Percentiles rank a stretch among this genome's conserved stretches.
Conservation (phyloP, 2,113 vertebrate genomes). For the Mesoclemmys tuberculata region DNA sequence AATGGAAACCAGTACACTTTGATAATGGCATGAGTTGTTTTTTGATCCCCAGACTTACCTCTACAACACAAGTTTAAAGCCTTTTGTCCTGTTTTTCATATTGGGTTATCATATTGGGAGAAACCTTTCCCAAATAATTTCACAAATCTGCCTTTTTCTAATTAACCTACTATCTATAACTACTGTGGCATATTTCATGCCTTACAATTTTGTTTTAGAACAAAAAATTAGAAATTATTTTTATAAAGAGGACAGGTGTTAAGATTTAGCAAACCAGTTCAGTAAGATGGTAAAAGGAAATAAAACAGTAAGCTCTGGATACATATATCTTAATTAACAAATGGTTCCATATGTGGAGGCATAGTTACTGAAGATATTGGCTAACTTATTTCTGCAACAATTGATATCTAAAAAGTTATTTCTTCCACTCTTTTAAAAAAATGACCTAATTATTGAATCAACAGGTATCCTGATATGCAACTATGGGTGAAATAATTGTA, state of each 20-base stretch:
- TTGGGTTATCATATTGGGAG: background rate
- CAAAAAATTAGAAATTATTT: background rate
- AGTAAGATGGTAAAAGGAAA: background rate
- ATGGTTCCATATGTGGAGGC: background rate
- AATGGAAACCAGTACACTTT: background rate
- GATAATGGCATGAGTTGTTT: background rate
- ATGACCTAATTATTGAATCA: background rate
- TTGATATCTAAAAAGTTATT: background rate
- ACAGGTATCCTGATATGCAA: background rate
- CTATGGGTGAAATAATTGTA: background rate
- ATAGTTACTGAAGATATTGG: background rate
- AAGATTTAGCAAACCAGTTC: background rate
- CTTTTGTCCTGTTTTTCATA: background rate
- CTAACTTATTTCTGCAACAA: background rate
- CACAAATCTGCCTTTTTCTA: background rate
- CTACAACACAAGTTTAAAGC: background rate
- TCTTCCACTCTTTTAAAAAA: background rate
- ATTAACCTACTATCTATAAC: background rate
- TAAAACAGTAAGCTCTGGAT: background rate
- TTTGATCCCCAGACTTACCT: background rate
- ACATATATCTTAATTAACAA: background rate
- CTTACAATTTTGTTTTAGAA: background rate
- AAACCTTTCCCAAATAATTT: background rate
- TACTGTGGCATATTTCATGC: background rate
- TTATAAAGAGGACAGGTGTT: background rate